phyloP scores from a whole-genome alignment of 1,140 invertebrate genomes.

The Whitmania pigra region DNA sequence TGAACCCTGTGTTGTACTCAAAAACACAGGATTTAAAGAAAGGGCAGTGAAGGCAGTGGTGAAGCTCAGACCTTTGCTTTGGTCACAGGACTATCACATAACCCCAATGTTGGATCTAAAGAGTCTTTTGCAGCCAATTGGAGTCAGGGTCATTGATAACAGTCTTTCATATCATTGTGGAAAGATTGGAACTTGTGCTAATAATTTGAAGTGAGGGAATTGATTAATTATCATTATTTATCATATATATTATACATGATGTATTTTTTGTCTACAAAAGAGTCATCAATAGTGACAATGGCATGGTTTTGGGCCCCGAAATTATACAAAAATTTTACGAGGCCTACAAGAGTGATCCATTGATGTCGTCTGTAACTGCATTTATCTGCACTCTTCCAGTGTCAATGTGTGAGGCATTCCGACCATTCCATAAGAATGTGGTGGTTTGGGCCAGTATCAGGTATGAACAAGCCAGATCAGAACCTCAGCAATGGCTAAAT shows the following conservation, averaged over 20 bases:
- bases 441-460: slow-evolving; percentile 22
- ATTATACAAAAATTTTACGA: slow-evolving; percentile 24
- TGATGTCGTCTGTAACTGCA: slow-evolving; percentile 23
- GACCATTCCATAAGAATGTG: slow-evolving; percentile 23
- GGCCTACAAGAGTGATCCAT: slow-evolving; percentile 21
- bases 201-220: slow-evolving; percentile 15
- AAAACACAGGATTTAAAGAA: slow-evolving; percentile 24
- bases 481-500: slow-evolving; percentile 22
- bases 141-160: slow-evolving; percentile 24
- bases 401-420: slow-evolving; percentile 24
- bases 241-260: not conserved
- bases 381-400: slow-evolving; percentile 27
- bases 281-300: slow-evolving; percentile 24
- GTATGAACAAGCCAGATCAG: slow-evolving; percentile 23
- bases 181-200: slow-evolving; percentile 24
- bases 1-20: slow-evolving; percentile 22
- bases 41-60: slow-evolving; percentile 21
- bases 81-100: slow-evolving; percentile 26
- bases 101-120: slow-evolving; percentile 25
- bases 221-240: not conserved
- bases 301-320: slow-evolving; percentile 22
- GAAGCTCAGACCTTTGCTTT: slow-evolving; percentile 20
- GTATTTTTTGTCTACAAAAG: not conserved
- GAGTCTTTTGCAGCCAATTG: slow-evolving; percentile 23
- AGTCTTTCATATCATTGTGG: slow-evolving; percentile 24